These are phyloP conservation scores for Apistogramma diplotaenia DNA, from an alignment of 2,113 vertebrate species.

Conservation along the genomic window DNA sequence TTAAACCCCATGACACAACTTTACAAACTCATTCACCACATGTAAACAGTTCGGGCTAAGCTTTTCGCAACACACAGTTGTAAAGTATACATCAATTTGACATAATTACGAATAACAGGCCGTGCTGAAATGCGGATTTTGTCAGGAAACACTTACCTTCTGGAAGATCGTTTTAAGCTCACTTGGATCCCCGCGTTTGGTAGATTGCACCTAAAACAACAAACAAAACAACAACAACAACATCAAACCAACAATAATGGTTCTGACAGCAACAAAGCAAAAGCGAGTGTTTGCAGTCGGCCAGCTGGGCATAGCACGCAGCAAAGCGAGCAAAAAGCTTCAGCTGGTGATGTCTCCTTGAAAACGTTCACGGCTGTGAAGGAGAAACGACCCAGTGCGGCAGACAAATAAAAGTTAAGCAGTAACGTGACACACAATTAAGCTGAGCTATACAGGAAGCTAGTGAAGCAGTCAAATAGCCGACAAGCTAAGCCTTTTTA, in stretches of 20 bases:
- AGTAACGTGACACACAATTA: neutral
- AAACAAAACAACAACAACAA: neutral
- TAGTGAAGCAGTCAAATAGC: neutral
- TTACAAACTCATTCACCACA: neutral
- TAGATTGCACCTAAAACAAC: slow-evolving; percentile 83
- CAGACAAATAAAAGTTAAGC: neutral
- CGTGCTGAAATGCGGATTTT: neutral
- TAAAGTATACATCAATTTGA: neutral
- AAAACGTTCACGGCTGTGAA: slow-evolving; percentile 10
- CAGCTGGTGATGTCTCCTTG: slow-evolving; percentile 35
- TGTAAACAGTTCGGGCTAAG: neutral
- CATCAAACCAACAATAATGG: neutral
- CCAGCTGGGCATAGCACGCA: neutral
- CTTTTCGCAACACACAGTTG: neutral
- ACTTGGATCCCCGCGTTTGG: slow-evolving; percentile 90
- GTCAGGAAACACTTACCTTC: slow-evolving; percentile 79
- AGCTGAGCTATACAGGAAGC: neutral
- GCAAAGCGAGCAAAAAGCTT: neutral
- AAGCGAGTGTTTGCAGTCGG: neutral
- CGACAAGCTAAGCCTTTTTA: neutral
- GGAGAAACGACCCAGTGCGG: neutral
- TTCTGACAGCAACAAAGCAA: neutral
- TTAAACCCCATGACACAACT: slow-evolving; percentile 54
- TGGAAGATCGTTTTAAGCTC: slow-evolving; percentile 91
- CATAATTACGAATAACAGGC: too few relatives aligned